Evolutionary conservation across 2,797 vertebrate species (phyloP).

Genomic region (Podarcis lilfordi): DNA sequence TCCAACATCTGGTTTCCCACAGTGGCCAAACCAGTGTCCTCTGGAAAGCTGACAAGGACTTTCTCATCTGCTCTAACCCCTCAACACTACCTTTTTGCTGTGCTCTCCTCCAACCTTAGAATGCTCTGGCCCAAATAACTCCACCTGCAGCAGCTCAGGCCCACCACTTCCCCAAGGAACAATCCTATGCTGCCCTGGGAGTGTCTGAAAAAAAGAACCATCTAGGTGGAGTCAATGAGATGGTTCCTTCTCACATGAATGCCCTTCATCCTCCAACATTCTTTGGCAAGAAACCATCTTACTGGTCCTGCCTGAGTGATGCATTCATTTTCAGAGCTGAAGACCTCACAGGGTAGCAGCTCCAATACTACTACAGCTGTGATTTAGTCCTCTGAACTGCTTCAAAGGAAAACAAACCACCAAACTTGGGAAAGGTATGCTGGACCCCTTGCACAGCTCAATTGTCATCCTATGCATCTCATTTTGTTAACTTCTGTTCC

Average conservation of each 20-base stretch:
- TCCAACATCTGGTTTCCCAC: too few relatives aligned
- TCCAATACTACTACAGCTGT: neutral
- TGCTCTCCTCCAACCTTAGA: neutral
- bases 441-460: neutral
- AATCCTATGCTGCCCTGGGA: neutral
- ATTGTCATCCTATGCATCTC: neutral
- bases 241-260: neutral
- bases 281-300: neutral
- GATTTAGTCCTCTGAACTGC: neutral
- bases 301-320: neutral
- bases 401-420: neutral
- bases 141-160: neutral
- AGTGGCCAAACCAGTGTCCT: too few relatives aligned
- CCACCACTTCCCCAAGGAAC: neutral
- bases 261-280: neutral
- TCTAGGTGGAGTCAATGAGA: neutral
- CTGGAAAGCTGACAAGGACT: too few relatives aligned
- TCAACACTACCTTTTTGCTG: neutral
- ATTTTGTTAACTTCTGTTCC: neutral
- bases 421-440: neutral
- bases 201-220: neutral
- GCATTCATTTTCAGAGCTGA: neutral
- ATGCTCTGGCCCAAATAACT: too few relatives aligned
- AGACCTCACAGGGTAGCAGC: neutral
- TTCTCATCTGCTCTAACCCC: too few relatives aligned